phyloP scores from a whole-genome alignment of 2,888 invertebrate genomes.

The Eudasyphora cyanicolor region DNA sequence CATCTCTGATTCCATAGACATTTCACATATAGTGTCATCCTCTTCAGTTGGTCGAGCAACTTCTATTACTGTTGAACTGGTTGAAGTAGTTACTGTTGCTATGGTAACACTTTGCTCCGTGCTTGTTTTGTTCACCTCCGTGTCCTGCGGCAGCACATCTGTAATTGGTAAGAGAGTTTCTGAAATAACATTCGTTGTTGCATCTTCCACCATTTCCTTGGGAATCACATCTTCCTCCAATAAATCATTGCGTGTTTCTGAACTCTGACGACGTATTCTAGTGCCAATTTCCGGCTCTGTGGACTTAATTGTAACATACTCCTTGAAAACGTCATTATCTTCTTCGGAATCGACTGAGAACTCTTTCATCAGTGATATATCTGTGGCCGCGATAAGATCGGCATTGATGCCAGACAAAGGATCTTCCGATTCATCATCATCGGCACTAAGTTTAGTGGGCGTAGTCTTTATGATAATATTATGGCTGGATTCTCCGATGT shows the following conservation, averaged over 20 bases:
- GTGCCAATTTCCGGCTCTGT: conserved; percentile 69
- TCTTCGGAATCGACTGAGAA: conserved; percentile 74
- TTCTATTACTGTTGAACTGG: conserved; percentile 71
- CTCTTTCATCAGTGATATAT: conserved; percentile 71
- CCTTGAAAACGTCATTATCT: conserved; percentile 74
- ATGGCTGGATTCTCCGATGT: conserved; percentile 79
- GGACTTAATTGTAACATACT: conserved; percentile 74
- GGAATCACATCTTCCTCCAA: conserved; percentile 61
- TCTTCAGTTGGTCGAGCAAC: conserved; percentile 71
- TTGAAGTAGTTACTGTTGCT: conserved; percentile 68
- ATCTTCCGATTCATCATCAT: conserved; percentile 46
- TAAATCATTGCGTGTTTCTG: conserved; percentile 78
- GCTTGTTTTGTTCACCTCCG: conserved; percentile 58
- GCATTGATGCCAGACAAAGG: conserved; percentile 32
- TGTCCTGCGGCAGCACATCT: not conserved
- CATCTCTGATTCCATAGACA: conserved; percentile 70
- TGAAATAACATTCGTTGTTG: conserved; percentile 11
- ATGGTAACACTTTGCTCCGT: conserved; percentile 67
- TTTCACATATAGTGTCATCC: conserved; percentile 74
- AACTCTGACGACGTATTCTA: conserved; percentile 76
- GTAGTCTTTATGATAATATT: conserved; percentile 78
- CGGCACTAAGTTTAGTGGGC: conserved; percentile 68
- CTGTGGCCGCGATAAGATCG: conserved; percentile 69
- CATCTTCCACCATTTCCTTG: conserved; percentile 59
- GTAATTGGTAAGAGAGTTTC: not conserved